Base-by-base conservation (phyloP, 35 echinoderm and acorn worm species). In the Stichopus chloronotus region DNA sequence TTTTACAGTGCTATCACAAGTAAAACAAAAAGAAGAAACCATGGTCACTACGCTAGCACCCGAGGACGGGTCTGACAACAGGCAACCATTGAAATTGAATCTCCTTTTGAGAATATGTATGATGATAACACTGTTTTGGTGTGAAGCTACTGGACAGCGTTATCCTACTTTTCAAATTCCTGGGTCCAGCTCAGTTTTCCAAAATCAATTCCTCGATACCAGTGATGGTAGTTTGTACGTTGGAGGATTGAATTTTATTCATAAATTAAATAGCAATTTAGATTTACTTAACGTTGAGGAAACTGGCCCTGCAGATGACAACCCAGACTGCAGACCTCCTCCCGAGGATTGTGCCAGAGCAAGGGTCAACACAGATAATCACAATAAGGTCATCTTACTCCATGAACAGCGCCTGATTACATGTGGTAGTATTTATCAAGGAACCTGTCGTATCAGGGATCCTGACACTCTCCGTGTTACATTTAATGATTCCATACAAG, bases 191-290 rank as follows among this genome's bases (percentile, higher is more conserved):
- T 88, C 86, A 13, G 55, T 59, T 57, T 69, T 88, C 11, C 86
- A 88, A 24, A 88, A 57, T 52, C 86, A 88, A 74, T 74, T 74
- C 69, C 69, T 43, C 63, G 24, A 60, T 69, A 17, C 10, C 9
- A 52, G 24, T 52, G 61, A 63, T 13, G 80, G 80, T 83, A 52
- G 24, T 88, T n/a, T 88, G 10, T 91, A 25, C 59, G 77, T 91
- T 54, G 88, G 88, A 43, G 88, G 25, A 91, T 5, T 91, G 43
- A 91, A 91, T 91, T 53, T 23, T 53, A 76, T 91, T 56, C 77
- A 91, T 77, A 91, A 78, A 91, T 76, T 91, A 17, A 78, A 43
- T 54, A 57, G 52, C 57, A 54, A 78, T 43, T 68, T 91, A 52
- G 9, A 16, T 56, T 60, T 91, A 57, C 12, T 55, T 10, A n/a